Base-by-base conservation (phyloP, 1,140 invertebrate species). In the Galendromus occidentalis region DNA sequence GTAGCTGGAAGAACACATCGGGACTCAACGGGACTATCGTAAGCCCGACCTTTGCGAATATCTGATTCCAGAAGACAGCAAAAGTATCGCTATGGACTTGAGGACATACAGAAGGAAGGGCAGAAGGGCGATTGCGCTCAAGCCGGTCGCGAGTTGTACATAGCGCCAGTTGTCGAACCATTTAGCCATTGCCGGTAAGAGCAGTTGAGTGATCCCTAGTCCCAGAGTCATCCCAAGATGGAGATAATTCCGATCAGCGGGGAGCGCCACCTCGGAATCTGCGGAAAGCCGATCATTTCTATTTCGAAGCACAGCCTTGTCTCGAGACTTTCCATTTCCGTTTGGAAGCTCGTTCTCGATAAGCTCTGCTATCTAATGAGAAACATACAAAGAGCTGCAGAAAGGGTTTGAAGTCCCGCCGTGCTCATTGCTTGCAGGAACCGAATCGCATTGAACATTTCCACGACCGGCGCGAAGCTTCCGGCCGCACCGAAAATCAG, bases 101-200 rank as follows among this genome's bases (percentile, higher is more conserved):
- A n/a, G n/a, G 28, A 47, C 45, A 14, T 47, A 59, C 51, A 59
- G 25, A 17, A 59, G 22, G 51, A 59, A 59, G 2, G 51, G 51
- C 33, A 59, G 17, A 4, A 59, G 22, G 9, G 22, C 14, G 1
- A 22, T 22, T 17, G 51, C 51, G 33, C 51, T 59, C 25, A 59
- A 22, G n/a, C 51, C 51, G 1, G 51, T 59, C 17, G 51, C 51
- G 5, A 59, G 51, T 22, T 59, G 51, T 25, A 59, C 51, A 22
- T 59, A 25, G 17, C 51, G 25, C 51, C 51, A 59, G 20, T 59
- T 59, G 33, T 59, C 51, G 20, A 59, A 33, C 51, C 51, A 59
- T 25, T 59, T 59, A 1, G 51, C 51, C 51, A 59, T 59, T 17
- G 14, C 22, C 14, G 51, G 51, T 29, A 59, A 22, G 4, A 59